Conservation (phyloP, 2,113 vertebrate species). For the Periophthalmodon schlosseri region DNA sequence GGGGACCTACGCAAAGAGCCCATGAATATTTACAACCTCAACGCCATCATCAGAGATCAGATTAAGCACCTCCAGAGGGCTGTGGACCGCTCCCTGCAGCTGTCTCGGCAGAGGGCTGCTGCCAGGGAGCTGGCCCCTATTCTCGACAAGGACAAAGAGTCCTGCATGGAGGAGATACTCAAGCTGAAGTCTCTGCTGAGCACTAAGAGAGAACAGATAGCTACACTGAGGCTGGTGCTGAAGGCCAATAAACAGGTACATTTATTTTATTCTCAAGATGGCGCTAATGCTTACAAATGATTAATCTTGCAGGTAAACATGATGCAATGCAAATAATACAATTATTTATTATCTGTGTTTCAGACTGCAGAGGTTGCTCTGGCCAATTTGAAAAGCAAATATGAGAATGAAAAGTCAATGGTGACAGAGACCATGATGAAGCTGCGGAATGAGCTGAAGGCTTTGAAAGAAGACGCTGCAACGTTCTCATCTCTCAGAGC, state of each 20-base stretch:
- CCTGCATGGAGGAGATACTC: conserved; percentile 95
- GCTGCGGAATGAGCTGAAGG: conserved; percentile 95
- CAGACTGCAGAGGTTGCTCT: conserved; percentile 95
- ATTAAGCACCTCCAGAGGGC: conserved; percentile 97
- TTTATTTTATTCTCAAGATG: background rate
- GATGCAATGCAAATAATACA: conserved; percentile 28
- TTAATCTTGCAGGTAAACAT: background rate
- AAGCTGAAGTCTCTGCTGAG: conserved; percentile 97
- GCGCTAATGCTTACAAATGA: background rate
- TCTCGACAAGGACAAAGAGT: conserved; percentile 96
- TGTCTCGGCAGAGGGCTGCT: conserved; percentile 91
- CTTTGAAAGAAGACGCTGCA: conserved; percentile 96
- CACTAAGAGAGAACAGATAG: conserved; percentile 97
- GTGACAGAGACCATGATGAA: conserved; percentile 99
- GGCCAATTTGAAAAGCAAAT: conserved; percentile 98
- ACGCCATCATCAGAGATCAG: conserved; percentile 97
- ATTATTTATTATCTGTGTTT: background rate
- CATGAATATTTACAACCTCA: conserved; percentile 98
- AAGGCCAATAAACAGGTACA: conserved; percentile 98
- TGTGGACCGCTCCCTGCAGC: conserved; percentile 92
- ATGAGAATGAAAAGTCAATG: conserved; percentile 97
- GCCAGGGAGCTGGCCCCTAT: conserved; percentile 90
- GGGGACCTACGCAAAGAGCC: conserved; percentile 95
- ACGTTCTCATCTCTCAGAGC: conserved; percentile 98
- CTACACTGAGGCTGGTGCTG: conserved; percentile 91